Percentiles rank a stretch among this genome's conserved stretches.
phyloP scores from a whole-genome alignment of 2,113 vertebrate genomes.

The Actenoides hombroni region DNA sequence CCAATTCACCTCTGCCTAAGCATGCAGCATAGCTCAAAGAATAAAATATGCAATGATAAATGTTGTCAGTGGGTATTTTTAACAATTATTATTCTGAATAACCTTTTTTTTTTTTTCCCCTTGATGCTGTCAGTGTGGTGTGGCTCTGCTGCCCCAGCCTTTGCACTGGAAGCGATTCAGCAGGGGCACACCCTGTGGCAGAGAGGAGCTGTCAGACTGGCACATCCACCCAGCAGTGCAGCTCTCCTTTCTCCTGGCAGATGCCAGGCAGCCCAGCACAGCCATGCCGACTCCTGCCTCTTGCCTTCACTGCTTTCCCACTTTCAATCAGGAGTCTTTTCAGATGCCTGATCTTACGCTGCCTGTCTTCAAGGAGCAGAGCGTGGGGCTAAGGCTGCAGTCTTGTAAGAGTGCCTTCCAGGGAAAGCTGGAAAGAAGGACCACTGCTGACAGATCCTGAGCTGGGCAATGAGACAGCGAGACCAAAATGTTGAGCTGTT shows the following conservation, averaged over 20 bases:
- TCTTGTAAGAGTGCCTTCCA: neutral
- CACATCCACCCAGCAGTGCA: neutral
- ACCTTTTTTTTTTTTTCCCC: neutral
- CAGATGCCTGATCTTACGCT: neutral
- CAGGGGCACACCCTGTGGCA: rapidly evolving
- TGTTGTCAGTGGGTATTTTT: neutral
- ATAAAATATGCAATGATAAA: neutral
- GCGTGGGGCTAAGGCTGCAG: neutral
- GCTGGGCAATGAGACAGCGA: neutral
- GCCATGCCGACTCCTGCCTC: neutral
- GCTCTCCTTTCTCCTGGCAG: neutral
- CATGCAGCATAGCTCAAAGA: neutral
- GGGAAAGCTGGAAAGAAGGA: neutral
- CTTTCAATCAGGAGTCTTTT: neutral
- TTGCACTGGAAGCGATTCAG: neutral
- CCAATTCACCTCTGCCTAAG: slow-evolving; percentile 7
- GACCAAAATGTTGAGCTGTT: neutral
- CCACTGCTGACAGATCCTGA: neutral
- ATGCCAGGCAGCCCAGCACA: neutral
- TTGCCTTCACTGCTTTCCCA: neutral
- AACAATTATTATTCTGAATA: neutral
- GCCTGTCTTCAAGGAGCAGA: neutral
- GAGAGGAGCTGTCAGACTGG: neutral
- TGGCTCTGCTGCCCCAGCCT: neutral
- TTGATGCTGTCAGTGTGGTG: neutral